Evolutionary conservation across 2,113 vertebrate species (phyloP), one percentile per base, ranked within the genome.

Genomic region (zebrafish (Danio rerio)): DNA sequence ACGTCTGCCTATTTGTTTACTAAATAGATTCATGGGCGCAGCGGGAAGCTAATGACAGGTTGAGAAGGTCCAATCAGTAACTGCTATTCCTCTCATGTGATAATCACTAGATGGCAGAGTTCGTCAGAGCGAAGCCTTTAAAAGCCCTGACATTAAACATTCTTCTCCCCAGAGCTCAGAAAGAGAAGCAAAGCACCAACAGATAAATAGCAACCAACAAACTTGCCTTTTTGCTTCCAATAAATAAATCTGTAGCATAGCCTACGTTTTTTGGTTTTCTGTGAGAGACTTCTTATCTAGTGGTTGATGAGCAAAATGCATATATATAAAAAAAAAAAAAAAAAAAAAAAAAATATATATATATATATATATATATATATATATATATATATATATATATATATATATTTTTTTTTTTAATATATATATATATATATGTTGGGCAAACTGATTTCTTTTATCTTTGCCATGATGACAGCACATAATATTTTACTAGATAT

Each of bases 31-130:
- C 45, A 77, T 77, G 42, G 4, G 58, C 75, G 40, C 75, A 77
- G 59, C 9, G 59, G 75, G 75, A 63, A 40, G 58, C 45, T 63
- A 77, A 77, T 63, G 59, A 40, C 45, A 77, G 75, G 58, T 77
- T 49, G 45, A 47, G 15, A 68, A 78, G 59, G 45, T 31, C 75
- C 75, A 78, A 63, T 63, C 75, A 78, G 59, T 52, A 78, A 78
- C 59, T 40, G 9, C 47, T 62, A 63, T 63, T 83, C 65, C 21
- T 53, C 47, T 78, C 61, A 69, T 76, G 81, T 83, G 45, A 50
- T 78, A 83, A 77, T 69, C 63, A 61, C 45, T 83, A 59, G 53
- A 83, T 83, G 75, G 65, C 65, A 83, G 58, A 83, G 45, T 68
- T 62, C 18, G 9, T 71, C n/a, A 63, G 59, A 83, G 55, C 49